A percentile compares a stretch with the other conserved stretches of the same genome.
Conservation (phyloP, 2,888 invertebrate species). For the Agriopis aurantiaria region DNA sequence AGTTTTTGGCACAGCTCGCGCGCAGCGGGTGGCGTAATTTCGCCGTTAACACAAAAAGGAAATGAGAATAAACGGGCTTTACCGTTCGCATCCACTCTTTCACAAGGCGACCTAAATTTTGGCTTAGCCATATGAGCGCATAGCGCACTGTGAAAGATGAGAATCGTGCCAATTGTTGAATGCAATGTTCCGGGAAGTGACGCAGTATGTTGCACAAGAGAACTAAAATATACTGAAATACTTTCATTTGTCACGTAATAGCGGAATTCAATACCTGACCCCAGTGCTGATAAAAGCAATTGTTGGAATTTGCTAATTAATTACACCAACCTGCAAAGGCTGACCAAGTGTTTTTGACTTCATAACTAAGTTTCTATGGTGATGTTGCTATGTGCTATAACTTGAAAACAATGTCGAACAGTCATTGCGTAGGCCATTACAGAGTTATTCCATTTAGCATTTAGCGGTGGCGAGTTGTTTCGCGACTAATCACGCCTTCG, state of each 20-base stretch:
- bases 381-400: not conserved
- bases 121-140: constrained; percentile 53
- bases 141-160: constrained; percentile 64
- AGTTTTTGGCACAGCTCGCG: constrained; percentile 44
- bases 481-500: constrained; percentile 69
- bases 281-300: not conserved
- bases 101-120: constrained; percentile 67
- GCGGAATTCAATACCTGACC: constrained; percentile 1
- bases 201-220: constrained; percentile 46
- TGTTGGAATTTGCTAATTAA: not conserved
- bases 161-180: constrained; percentile 68
- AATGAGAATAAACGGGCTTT: constrained; percentile 59
- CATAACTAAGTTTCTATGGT: not conserved
- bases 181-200: constrained; percentile 68
- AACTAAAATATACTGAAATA: constrained; percentile 28
- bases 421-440: constrained; percentile 14
- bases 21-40: constrained; percentile 45
- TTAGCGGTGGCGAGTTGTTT: constrained; percentile 60
- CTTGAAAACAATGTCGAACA: constrained; percentile 2
- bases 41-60: constrained; percentile 53
- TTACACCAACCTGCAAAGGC: not conserved
- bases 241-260: constrained; percentile 24
- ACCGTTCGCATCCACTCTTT: constrained; percentile 56
- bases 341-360: not conserved
- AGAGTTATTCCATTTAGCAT: constrained; percentile 56